A percentile compares a stretch with the other conserved stretches of the same genome.
These are phyloP conservation scores for Bolinopsis microptera DNA, from an alignment of 37 sponge, comb jelly and placozoan genomes.

Conservation along the genomic window DNA sequence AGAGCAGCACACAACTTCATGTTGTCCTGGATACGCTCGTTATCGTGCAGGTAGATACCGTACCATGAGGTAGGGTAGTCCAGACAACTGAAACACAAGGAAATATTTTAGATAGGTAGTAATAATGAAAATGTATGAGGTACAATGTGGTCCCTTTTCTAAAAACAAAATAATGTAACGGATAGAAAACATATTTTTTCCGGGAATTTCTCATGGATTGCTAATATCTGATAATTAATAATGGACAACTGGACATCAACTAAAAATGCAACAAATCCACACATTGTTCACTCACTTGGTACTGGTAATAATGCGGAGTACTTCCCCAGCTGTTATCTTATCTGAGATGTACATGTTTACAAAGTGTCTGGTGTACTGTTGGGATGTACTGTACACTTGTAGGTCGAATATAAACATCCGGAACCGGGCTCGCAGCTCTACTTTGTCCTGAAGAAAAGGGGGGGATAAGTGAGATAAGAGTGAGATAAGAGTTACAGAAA, in stretches of 20 bases:
- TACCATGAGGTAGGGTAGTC: slow-evolving; percentile 85
- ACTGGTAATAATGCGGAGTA: slow-evolving; percentile 34
- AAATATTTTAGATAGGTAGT: background rate
- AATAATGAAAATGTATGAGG: no score
- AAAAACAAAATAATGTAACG: no score
- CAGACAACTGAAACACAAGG: slow-evolving; percentile 72
- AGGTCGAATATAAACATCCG: slow-evolving; percentile 50
- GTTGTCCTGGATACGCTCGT: slow-evolving; percentile 70
- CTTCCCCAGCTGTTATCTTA: slow-evolving; percentile 51
- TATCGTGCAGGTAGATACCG: slow-evolving; percentile 87
- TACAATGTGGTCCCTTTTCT: no score
- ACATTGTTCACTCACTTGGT: slow-evolving; percentile 11
- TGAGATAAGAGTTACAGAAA: no score
- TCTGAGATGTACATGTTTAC: slow-evolving; percentile 61
- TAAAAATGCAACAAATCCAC: no score
- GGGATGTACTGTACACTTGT: slow-evolving; percentile 41
- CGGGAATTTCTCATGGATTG: no score
- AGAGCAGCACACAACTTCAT: slow-evolving; percentile 79
- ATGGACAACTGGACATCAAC: no score
- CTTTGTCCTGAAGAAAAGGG: background rate
- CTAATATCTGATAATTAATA: no score
- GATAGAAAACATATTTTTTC: no score
- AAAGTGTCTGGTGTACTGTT: slow-evolving; percentile 13
- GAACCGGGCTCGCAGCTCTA: background rate
- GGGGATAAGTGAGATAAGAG: background rate